Base-by-base conservation (phyloP, 2,113 vertebrate species). In the Engystomops pustulosus region DNA sequence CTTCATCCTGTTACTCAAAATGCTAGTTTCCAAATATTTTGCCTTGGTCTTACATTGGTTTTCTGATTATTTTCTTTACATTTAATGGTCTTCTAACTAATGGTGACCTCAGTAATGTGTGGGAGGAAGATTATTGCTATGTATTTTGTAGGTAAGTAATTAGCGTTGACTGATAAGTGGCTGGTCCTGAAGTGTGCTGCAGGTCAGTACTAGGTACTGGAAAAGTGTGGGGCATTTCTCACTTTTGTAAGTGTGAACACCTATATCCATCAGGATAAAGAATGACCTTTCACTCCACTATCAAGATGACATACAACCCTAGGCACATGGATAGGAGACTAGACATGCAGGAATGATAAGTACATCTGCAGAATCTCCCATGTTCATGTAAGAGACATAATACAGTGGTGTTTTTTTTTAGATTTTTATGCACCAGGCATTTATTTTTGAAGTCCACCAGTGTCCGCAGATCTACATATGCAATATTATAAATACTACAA, bases 211-310 rank as follows among this genome's bases (percentile, higher is more conserved):
- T 12, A 55, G 49, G 74, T 77, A 55, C 49, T 36, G 27, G 36
- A 76, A 55, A 55, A 77, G 49, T 36, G 15, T n/a, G 51, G 10
- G n/a, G 17, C 27, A 55, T 77, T 77, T 77, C 30, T 77, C 74
- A 77, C 18, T 77, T 49, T 55, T 49, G 23, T n/a, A 32, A 23
- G 74, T 77, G 74, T 77, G 30, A 77, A 53, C 53, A 34, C 47
- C 49, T 76, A 32, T 53, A 47, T 53, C 72, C n/a, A 49, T 25
- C 72, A 76, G 72, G 72, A 5, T 34, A 53, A 53, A 30, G 27
- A 51, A 77, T 55, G 49, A 77, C 74, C 74, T 77, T 38, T 36
- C 36, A 36, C 74, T 36, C 47, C 6, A 77, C 9, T 15, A 55
- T 55, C 30, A 55, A 36, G 32, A 55, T 36, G 38, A 34, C 51